Base-by-base conservation (phyloP, 2,888 invertebrate genomes). In the Dendrolimus houi region DNA sequence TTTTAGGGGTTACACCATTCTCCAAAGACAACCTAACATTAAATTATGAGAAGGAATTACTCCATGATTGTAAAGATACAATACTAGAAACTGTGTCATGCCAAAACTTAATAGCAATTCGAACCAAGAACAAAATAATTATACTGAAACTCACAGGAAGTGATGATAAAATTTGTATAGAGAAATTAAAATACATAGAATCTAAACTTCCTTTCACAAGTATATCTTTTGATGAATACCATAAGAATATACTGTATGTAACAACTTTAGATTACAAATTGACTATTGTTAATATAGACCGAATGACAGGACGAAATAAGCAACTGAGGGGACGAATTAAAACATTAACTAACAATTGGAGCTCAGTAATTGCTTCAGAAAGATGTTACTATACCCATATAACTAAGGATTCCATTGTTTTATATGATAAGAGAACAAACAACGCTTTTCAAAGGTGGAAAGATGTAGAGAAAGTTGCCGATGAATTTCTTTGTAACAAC, bases 401-500 rank as follows among this genome's bases (percentile, higher is more conserved):
- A 1, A 72, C 80, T 6, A 78, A 66, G 58, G 70, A 74, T 52
- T 66, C 72, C 1, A 65, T 91, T n/a, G 75, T 81, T 0, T 66
- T 85, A 1, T 89, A 90, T 57, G 91, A 91, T 59, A 90, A 88
- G 66, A 71, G 88, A 62, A 79, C 78, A 0, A 81, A 86, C 58
- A 62, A 64, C 8, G 62, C 71, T 0, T 66, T 77, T 9, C 72
- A 75, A 47, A 60, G 74, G 7, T 85, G 81, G 78, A 77, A 69
- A 55, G 72, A 73, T 42, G 52, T 84, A 0, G 70, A 66, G 60
- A 62, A 71, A 53, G 68, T 85, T 1, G 75, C 79, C 0, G 87
- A 88, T 42, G 73, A 81, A 42, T 56, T 72, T 8, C 40, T 64
- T 1, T 91, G 90, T 59, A 83, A 84, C 55, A 69, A 76, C 41